phyloP scores from a whole-genome alignment of 2,113 vertebrate species.

The Gobiocypris rarus region DNA sequence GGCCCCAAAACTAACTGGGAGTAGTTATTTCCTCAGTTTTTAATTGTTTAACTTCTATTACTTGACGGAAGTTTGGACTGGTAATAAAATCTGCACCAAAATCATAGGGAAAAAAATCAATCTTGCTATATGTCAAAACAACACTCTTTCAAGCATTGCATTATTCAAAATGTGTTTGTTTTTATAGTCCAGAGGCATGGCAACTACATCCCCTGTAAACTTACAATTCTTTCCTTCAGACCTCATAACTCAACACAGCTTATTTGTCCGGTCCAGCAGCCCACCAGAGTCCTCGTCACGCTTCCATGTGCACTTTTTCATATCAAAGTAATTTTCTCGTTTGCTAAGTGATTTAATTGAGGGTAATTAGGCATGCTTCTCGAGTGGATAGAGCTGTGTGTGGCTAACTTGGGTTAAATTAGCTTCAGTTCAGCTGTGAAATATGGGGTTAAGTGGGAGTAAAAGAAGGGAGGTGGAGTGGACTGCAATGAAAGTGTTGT shows the following conservation, averaged over 20 bases:
- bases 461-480: not conserved
- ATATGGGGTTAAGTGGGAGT: constrained; percentile 78
- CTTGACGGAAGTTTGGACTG: not conserved
- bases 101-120: constrained; percentile 24
- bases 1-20: not conserved
- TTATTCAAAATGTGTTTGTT: not conserved
- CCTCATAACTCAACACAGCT: constrained; percentile 56
- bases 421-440: constrained; percentile 79
- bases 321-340: constrained; percentile 81
- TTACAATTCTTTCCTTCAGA: not conserved
- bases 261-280: constrained; percentile 52
- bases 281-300: constrained; percentile 60
- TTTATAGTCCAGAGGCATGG: not conserved
- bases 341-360: constrained; percentile 80
- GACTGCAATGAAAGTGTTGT: not conserved
- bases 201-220: not conserved
- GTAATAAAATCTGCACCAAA: not conserved
- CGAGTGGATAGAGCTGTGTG: constrained; percentile 70
- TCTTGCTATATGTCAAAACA: constrained; percentile 25
- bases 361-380: constrained; percentile 81
- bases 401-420: constrained; percentile 73
- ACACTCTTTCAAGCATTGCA: constrained; percentile 9
- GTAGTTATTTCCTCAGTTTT: not conserved
- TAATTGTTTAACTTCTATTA: not conserved
- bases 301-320: constrained; percentile 74